Base-by-base conservation (phyloP, 2,888 invertebrate species). In the Sarcophaga carnaria region DNA sequence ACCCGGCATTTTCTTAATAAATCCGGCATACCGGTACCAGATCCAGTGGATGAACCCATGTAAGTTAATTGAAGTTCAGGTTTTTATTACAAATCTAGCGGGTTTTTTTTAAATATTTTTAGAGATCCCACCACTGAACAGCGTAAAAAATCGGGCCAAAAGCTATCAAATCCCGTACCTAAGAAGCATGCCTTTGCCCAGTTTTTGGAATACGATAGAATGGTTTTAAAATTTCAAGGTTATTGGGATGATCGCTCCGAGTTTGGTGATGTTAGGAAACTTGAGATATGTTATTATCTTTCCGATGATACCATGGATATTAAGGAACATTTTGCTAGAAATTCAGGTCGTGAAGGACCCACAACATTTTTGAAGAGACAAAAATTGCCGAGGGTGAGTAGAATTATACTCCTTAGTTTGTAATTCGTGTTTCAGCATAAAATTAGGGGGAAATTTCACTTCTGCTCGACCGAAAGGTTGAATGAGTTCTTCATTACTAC, bases 261-360 rank as follows among this genome's bases (percentile, higher is more conserved):
- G 91, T 96, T 96, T 91, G 98, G 98, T 0, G 95, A 96, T 82
- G 93, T 97, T 37, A 96, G 98, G 88, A 94, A 96, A 89, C 93
- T 98, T 84, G 96, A 97, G 91, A 94, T 99, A 17, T 96, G 96
- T 90, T 98, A 97, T 91, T 98, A 96, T 93, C 94, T 98, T 70
- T 96, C 97, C 0, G 98, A 98, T 90, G 97, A 97, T 90, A 98
- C 98, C 0, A 96, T 98, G 12, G 98, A 98, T 92, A 96, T 99
- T 8, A 96, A 96, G 89, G 98, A 98, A 93, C 94, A 94, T 64
- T 92, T 95, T 74, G 94, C 95, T 0, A 94, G 95, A 0, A 96
- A 96, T 91, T 95, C 96, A 1, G 97, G 97, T 0, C 94, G 95
- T 69, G 96, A 97, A 91, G 95, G 95, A 2, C 95, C 96, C 10